Conservation (phyloP, 1,140 invertebrate genomes). For the Notospermus geniculatus region DNA sequence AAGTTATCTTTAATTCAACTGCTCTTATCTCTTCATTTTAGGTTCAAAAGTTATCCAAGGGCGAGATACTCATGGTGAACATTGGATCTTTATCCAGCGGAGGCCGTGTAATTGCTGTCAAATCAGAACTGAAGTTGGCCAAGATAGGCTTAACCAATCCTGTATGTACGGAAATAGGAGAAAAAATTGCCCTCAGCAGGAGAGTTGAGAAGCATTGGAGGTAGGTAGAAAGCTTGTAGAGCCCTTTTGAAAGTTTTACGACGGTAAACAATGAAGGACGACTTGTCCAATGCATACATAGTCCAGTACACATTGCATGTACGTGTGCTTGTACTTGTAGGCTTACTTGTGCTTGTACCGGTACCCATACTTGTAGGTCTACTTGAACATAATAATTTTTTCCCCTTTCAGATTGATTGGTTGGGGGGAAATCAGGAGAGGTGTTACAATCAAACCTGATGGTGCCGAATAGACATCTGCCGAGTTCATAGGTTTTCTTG, state of each 20-base stretch:
- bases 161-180: conserved; percentile 97
- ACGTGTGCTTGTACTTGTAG: not conserved
- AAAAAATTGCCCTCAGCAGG: conserved; percentile 97
- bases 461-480: not conserved
- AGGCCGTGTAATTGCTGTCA: conserved; percentile 92
- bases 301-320: not conserved
- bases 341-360: not conserved
- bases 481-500: too few relatives aligned
- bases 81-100: conserved; percentile 98
- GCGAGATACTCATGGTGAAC: conserved; percentile 93
- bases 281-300: conserved; percentile 5
- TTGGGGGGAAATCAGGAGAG: conserved; percentile 93
- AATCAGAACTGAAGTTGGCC: conserved; percentile 88
- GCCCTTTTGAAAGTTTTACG: not conserved
- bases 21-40: conserved; percentile 51
- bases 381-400: too few relatives aligned
- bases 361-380: not conserved
- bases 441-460: conserved; percentile 78
- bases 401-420: conserved; percentile 78
- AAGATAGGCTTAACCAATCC: conserved; percentile 96
- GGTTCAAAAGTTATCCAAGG: conserved; percentile 82
- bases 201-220: conserved; percentile 99
- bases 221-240: conserved; percentile 55
- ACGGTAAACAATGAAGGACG: not conserved
- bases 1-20: too few relatives aligned